Evolutionary conservation across 2,888 invertebrate species (phyloP).

Genomic region (Cerceris rybyensis): DNA sequence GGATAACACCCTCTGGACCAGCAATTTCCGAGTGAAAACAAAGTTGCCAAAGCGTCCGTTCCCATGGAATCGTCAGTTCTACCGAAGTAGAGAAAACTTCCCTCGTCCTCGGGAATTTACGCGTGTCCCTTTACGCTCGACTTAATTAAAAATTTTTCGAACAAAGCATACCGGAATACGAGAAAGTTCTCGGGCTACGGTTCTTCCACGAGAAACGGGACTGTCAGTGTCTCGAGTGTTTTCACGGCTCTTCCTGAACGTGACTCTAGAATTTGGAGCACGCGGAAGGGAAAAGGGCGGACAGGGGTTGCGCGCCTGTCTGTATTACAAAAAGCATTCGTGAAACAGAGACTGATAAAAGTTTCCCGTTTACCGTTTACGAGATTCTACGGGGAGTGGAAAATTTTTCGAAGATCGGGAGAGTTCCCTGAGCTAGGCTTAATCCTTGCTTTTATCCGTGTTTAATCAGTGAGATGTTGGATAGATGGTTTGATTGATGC

Average conservation of each 20-base stretch:
- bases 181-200: slow-evolving; percentile 6
- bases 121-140: slow-evolving; percentile 1
- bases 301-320: background rate
- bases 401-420: too few relatives aligned
- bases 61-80: background rate
- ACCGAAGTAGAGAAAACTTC: slow-evolving; percentile 5
- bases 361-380: slow-evolving; percentile 1
- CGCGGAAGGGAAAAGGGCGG: background rate
- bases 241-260: slow-evolving; percentile 2
- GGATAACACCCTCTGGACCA: background rate
- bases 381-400: too few relatives aligned
- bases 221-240: slow-evolving; percentile 18
- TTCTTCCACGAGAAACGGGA: background rate
- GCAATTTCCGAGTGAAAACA: background rate
- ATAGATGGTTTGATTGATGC: too few relatives aligned
- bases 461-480: too few relatives aligned
- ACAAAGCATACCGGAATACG: background rate
- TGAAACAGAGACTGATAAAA: slow-evolving; percentile 4
- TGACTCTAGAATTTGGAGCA: slow-evolving; percentile 10
- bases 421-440: too few relatives aligned
- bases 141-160: slow-evolving; percentile 18
- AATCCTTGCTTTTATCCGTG: too few relatives aligned
- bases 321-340: slow-evolving; percentile 9
- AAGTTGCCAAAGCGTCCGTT: background rate
- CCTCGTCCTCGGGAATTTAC: background rate